Percentiles rank a stretch among this genome's conserved stretches.
These are phyloP conservation scores for Phthorimaea operculella DNA, from an alignment of 1,140 invertebrate genomes.

Conservation along the genomic window DNA sequence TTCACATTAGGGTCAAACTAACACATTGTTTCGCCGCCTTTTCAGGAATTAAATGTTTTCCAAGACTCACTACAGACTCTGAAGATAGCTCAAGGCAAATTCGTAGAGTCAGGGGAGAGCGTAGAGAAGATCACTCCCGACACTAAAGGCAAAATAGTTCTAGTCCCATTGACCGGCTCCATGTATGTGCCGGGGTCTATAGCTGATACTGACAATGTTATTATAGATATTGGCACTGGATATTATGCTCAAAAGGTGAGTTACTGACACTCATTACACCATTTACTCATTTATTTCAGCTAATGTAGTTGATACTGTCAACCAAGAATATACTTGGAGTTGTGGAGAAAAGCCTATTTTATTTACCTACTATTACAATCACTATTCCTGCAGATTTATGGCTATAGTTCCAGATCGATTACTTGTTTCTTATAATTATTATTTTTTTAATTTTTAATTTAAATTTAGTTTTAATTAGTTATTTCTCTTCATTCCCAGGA, in stretches of 20 bases:
- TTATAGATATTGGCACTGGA: slow-evolving; percentile 95
- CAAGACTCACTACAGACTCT: slow-evolving; percentile 89
- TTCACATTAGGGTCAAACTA: neutral
- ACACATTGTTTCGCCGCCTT: slow-evolving; percentile 12
- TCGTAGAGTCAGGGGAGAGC: slow-evolving; percentile 86
- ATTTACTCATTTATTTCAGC: too few species aligned
- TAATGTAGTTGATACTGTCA: too few species aligned
- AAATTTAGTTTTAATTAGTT: too few species aligned
- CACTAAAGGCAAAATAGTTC: slow-evolving; percentile 81
- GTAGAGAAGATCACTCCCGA: slow-evolving; percentile 82
- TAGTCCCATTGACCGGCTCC: slow-evolving; percentile 92
- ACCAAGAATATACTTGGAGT: too few species aligned
- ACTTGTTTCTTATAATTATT: too few species aligned
- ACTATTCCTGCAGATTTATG: too few species aligned
- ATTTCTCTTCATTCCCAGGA: slow-evolving; percentile 67
- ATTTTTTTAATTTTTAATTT: too few species aligned
- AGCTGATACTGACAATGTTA: slow-evolving; percentile 82
- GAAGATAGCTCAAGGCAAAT: slow-evolving; percentile 91
- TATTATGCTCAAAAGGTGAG: slow-evolving; percentile 92
- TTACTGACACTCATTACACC: slow-evolving; percentile 1
- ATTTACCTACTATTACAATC: too few species aligned
- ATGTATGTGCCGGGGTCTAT: slow-evolving; percentile 95
- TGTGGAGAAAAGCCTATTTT: too few species aligned
- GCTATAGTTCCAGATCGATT: too few species aligned
- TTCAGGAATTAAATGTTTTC: slow-evolving; percentile 86